Evolutionary conservation across 2,797 vertebrate genomes (phyloP).

Genomic region (Rhabdophis nuchalis): DNA sequence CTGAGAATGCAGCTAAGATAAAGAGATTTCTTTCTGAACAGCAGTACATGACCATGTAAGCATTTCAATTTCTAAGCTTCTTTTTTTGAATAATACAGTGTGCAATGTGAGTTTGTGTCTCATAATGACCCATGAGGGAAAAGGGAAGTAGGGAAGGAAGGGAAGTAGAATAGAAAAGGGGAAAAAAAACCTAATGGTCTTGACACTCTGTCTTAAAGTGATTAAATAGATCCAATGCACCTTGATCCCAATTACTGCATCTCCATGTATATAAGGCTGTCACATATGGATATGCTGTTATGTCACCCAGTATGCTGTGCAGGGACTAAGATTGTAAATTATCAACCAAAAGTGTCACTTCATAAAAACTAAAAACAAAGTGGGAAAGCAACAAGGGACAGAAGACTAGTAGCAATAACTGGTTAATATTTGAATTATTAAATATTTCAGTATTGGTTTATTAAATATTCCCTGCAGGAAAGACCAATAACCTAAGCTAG

Average conservation of each 20-base stretch:
- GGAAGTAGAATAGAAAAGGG: constrained; percentile 16
- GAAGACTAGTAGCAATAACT: not conserved
- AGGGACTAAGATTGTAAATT: not conserved
- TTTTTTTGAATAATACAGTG: constrained; percentile 64
- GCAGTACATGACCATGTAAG: constrained; percentile 61
- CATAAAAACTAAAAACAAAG: not conserved
- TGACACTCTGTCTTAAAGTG: not conserved
- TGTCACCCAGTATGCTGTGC: not conserved
- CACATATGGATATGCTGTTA: not conserved
- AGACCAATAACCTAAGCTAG: not conserved
- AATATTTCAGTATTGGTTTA: not conserved
- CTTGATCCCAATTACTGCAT: not conserved
- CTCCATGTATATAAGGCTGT: not conserved
- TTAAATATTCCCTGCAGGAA: not conserved
- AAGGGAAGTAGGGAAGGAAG: constrained; percentile 5
- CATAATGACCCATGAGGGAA: constrained; percentile 54
- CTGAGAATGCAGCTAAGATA: constrained; percentile 62
- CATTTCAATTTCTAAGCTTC: constrained; percentile 66
- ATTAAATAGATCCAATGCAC: not conserved
- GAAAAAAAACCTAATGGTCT: not conserved
- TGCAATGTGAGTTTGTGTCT: constrained; percentile 54
- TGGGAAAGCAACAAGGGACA: not conserved
- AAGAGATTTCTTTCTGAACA: constrained; percentile 70
- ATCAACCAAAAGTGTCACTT: not conserved
- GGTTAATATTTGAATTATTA: not conserved